phyloP scores from a whole-genome alignment of 2,888 invertebrate genomes.

The Drosophila percnosoma region DNA sequence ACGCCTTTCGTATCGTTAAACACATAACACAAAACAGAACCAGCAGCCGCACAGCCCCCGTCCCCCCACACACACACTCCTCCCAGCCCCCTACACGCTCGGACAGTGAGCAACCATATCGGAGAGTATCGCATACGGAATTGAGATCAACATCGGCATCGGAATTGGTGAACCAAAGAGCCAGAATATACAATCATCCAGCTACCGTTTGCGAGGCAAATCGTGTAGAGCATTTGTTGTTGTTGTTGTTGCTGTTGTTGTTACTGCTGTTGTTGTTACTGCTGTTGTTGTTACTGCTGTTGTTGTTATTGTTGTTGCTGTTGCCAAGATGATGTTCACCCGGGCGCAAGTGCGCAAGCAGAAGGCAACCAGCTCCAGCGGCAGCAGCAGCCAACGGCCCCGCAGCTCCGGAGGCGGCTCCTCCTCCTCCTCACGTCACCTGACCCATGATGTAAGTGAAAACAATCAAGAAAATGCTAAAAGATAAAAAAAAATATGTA shows the following conservation, averaged over 20 bases:
- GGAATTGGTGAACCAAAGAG: background rate
- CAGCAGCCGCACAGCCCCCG: slow-evolving; percentile 19
- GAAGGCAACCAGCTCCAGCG: slow-evolving; percentile 79
- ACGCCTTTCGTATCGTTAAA: slow-evolving; percentile 36
- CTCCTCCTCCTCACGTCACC: slow-evolving; percentile 49
- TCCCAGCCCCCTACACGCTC: background rate
- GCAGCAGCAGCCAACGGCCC: slow-evolving; percentile 79
- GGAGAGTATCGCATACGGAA: slow-evolving; percentile 17
- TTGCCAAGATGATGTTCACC: slow-evolving; percentile 88
- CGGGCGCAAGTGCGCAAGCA: slow-evolving; percentile 88
- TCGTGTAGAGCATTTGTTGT: slow-evolving; percentile 40
- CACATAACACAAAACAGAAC: slow-evolving; percentile 68
- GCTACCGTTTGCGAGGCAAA: slow-evolving; percentile 17
- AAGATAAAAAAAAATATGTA: background rate
- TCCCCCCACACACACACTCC: background rate
- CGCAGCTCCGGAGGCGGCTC: slow-evolving; percentile 57
- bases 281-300: slow-evolving; percentile 13
- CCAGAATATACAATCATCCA: slow-evolving; percentile 14
- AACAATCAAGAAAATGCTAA: background rate
- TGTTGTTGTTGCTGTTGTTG: too few relatives aligned
- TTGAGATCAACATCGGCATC: slow-evolving; percentile 9
- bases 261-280: slow-evolving; percentile 7
- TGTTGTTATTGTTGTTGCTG: slow-evolving; percentile 42
- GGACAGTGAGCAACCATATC: background rate
- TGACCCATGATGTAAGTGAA: slow-evolving; percentile 58